Conservation (phyloP, 2,113 vertebrate genomes). For the Puma concolor region DNA sequence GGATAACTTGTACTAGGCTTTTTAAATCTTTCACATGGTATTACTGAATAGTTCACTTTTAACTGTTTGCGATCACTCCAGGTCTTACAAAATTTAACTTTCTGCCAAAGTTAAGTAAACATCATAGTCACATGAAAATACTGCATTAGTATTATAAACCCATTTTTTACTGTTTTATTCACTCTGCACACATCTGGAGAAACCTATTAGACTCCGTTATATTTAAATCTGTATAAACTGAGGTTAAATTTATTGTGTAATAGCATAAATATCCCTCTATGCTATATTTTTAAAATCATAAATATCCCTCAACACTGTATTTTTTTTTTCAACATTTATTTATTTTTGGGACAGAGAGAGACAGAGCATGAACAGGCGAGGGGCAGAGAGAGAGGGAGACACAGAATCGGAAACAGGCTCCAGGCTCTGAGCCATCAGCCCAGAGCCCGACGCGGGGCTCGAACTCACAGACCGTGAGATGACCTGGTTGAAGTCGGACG, state of each 20-base stretch:
- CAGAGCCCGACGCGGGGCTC: too few relatives aligned
- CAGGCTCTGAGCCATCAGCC: too few relatives aligned
- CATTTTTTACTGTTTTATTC: not conserved
- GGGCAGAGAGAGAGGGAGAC: too few relatives aligned
- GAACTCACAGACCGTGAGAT: too few relatives aligned
- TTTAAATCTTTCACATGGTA: not conserved
- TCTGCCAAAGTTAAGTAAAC: not conserved
- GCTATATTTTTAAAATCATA: not conserved
- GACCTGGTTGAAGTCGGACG: too few relatives aligned
- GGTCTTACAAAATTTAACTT: not conserved
- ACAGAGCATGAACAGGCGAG: too few relatives aligned
- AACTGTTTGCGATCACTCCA: not conserved
- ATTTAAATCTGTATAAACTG: not conserved
- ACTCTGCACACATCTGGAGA: not conserved
- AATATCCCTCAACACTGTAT: not conserved
- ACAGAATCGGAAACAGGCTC: too few relatives aligned
- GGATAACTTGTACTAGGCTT: not conserved
- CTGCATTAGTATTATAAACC: not conserved
- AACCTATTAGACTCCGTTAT: not conserved
- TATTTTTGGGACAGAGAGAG: too few relatives aligned
- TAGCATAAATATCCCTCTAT: not conserved
- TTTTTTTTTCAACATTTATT: too few relatives aligned
- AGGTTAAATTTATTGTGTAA: conserved; percentile 20
- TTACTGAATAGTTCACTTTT: not conserved
- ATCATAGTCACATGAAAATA: not conserved